These are phyloP conservation scores for Callopanchax toddi DNA, from an alignment of 2,113 vertebrate species.

Conservation along the genomic window DNA sequence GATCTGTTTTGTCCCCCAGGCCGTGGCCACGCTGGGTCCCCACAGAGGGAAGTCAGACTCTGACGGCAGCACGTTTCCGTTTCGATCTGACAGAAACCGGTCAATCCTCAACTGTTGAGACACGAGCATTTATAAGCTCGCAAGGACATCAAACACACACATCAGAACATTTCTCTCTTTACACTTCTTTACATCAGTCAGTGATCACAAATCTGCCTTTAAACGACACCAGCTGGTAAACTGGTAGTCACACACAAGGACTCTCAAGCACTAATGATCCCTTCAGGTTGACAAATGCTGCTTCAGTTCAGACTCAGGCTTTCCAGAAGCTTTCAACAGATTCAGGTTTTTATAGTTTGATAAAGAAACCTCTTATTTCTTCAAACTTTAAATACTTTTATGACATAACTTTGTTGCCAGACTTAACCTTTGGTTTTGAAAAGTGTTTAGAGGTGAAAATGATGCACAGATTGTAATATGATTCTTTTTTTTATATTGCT, in stretches of 20 bases:
- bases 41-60: slow-evolving; percentile 88
- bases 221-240: slow-evolving; percentile 29
- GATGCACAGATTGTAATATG: not conserved
- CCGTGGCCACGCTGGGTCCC: slow-evolving; percentile 90
- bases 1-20: slow-evolving; percentile 74
- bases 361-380: not conserved
- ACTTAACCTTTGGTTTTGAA: not conserved
- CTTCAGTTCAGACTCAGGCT: slow-evolving; percentile 10
- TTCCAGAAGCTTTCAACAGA: not conserved
- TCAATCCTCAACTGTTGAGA: slow-evolving; percentile 71
- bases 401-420: not conserved
- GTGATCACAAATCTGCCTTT: slow-evolving; percentile 3
- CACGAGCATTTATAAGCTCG: not conserved
- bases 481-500: not conserved
- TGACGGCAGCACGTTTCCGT: slow-evolving; percentile 60
- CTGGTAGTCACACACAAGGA: slow-evolving; percentile 21
- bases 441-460: not conserved
- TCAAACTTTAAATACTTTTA: not conserved
- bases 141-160: not conserved
- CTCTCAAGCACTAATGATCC: slow-evolving; percentile 7
- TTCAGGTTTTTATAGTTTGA: slow-evolving; percentile 1
- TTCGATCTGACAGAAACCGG: slow-evolving; percentile 69
- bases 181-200: not conserved
- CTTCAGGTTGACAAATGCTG: not conserved
- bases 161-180: not conserved